Base-by-base conservation (phyloP, 2,888 invertebrate species). In the Drosophila koepferae region DNA sequence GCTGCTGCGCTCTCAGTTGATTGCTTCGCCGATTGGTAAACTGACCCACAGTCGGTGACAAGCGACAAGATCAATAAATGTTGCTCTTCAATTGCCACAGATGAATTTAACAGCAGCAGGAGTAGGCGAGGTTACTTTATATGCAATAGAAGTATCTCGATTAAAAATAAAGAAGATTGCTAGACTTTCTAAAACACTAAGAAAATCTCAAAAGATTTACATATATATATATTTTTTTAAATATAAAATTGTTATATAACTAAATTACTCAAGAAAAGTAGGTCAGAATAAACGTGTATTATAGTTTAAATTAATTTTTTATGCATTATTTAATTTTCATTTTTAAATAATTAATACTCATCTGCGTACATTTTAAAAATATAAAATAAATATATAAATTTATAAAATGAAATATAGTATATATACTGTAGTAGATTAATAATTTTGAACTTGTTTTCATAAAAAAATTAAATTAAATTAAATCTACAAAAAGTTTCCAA, bases 1-100 rank as follows among this genome's bases (percentile, higher is more conserved):
- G 23, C 38, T 54, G 38, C 43, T 36, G 36, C 66, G 69, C 64
- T 46, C 62, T 14, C 12, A 54, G 48, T 49, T 79, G 70, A 79
- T 79, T 79, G 79, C 53, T 16, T 31, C 64, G 23, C 38, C 61
- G 74, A 80, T 68, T 81, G 79, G 77, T 81, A 79, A 77, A 78
- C 64, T 78, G 77, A 78, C 77, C 77, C 77, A 78, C 61, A 78
- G 81, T 78, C 77, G 48, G 61, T 61, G 74, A 63, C 78, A 65
- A 77, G 68, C 79, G 63, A 77, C 80, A 77, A 80, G 77, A 76
- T 80, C 80, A 77, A 77, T 76, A 76, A 70, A 49, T 58, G 41
- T 70, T 65, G 56, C 71, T 76, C 66, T 66, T 71, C 58, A 80
- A 71, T 77, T 77, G 76, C 36, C 43, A 44, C 38, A 68, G 28